Conservation (phyloP, 2,888 invertebrate genomes). For the Ashinkailepas kermadecensis region DNA sequence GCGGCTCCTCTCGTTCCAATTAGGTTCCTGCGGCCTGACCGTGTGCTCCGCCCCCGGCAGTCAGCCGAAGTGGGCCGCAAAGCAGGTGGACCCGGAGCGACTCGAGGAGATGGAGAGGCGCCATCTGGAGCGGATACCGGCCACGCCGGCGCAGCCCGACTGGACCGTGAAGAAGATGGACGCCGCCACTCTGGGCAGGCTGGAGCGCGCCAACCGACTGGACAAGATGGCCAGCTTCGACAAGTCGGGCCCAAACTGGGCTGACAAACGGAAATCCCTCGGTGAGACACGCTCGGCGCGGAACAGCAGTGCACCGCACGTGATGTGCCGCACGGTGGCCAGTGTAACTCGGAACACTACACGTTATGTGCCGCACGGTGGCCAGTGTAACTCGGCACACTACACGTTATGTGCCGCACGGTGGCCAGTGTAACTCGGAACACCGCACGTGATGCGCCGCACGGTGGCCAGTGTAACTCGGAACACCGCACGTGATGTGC, state of each 20-base stretch:
- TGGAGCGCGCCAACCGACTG: not conserved
- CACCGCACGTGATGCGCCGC: too few species aligned
- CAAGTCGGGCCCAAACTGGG: not conserved
- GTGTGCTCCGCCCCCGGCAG: not conserved
- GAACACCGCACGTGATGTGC: too few species aligned
- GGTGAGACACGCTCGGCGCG: not conserved
- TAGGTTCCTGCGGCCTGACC: too few species aligned
- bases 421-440: too few species aligned
- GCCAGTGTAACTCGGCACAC: too few species aligned
- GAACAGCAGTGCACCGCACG: too few species aligned
- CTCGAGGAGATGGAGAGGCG: conserved; percentile 15
- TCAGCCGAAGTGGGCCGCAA: not conserved
- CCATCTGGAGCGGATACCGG: not conserved
- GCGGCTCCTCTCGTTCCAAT: too few species aligned
- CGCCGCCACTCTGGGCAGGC: not conserved
- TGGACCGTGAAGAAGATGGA: conserved; percentile 21
- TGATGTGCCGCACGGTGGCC: too few species aligned
- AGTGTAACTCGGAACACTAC: too few species aligned
- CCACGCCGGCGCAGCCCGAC: not conserved
- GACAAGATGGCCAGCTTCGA: conserved; percentile 23
- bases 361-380: too few species aligned
- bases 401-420: too few species aligned
- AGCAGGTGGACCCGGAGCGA: not conserved
- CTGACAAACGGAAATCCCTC: not conserved
- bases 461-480: too few species aligned